Conservation (phyloP, 2,113 vertebrate species). For the Onychostruthus taczanowskii region DNA sequence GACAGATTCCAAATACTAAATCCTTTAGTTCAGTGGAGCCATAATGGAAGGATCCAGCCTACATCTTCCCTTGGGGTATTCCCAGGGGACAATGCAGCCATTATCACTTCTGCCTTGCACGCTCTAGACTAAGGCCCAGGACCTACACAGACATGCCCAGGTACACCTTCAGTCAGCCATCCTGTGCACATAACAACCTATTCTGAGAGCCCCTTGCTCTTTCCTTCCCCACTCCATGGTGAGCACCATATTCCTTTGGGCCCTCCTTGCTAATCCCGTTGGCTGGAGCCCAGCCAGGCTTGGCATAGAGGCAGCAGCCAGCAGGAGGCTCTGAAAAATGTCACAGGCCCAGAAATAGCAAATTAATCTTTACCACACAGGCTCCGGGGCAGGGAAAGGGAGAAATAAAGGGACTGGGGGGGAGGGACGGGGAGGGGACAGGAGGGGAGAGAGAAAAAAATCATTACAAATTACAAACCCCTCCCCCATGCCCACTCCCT, state of each 20-base stretch:
- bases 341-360: slow-evolving; percentile 73
- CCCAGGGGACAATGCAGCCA: neutral
- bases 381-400: slow-evolving; percentile 53
- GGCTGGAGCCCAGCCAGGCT: slow-evolving; percentile 60
- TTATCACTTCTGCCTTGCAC: neutral
- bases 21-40: neutral
- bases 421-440: neutral
- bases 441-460: neutral
- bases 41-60: neutral
- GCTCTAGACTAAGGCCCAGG: neutral
- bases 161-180: neutral
- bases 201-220: neutral
- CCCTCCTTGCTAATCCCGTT: slow-evolving; percentile 47
- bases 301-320: slow-evolving; percentile 61
- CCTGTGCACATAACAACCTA: neutral
- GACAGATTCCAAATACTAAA: neutral
- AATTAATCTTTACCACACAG: slow-evolving; percentile 71
- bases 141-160: neutral
- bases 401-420: slow-evolving; percentile 7
- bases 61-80: neutral
- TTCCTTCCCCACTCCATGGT: slow-evolving; percentile 5
- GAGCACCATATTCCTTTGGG: slow-evolving; percentile 33
- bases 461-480: slow-evolving; percentile 54
- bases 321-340: slow-evolving; percentile 72
- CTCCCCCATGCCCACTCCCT: slow-evolving; percentile 48